Evolutionary conservation across 2,888 invertebrate genomes (phyloP), one percentile per base, ranked within the genome.

Genomic region (Phaedon cochleariae): DNA sequence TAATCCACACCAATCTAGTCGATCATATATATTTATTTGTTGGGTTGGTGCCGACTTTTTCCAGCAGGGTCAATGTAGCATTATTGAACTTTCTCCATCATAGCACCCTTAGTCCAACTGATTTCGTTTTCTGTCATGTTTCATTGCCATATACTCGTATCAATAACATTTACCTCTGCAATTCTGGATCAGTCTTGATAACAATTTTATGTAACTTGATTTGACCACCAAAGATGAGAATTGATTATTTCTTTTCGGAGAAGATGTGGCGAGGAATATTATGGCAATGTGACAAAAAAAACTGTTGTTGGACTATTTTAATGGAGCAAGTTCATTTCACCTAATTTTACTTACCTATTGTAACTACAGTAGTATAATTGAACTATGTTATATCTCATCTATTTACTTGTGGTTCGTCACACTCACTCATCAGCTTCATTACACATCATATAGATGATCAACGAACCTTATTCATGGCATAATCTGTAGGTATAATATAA

Each of bases 381-480:
- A 72, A 73, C 68, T 72, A 75, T 71, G 69, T 74, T 75, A 73
- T 75, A 73, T 65, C 67, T 68, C 59, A 68, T 66, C 64, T 71
- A 71, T 74, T 68, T 74, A 74, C 77, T 77, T 78, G 79, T 79
- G 79, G 80, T 81, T n/a, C n/a, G n/a, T n/a, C n/a, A n/a, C n/a
- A 76, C 78, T 80, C 76, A 76, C 77, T 79, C 77, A 77, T 80
- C 77, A 77, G 80, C 79, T 81, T 78, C 79, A 79, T 79, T 52
- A 79, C 81, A 81, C 80, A 79, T 81, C 77, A 41, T 34, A 41
- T 81, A 80, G 70, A 70, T 64, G 59, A 67, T 68, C 68, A 67
- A 71, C 71, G 69, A 73, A 73, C 70, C 71, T 68, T 34, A 60
- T 62, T 70, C 62, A 61, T 64, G 67, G 60, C 61, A 70, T 62